Conservation (phyloP, 2,113 vertebrate species). For the human region DNA sequence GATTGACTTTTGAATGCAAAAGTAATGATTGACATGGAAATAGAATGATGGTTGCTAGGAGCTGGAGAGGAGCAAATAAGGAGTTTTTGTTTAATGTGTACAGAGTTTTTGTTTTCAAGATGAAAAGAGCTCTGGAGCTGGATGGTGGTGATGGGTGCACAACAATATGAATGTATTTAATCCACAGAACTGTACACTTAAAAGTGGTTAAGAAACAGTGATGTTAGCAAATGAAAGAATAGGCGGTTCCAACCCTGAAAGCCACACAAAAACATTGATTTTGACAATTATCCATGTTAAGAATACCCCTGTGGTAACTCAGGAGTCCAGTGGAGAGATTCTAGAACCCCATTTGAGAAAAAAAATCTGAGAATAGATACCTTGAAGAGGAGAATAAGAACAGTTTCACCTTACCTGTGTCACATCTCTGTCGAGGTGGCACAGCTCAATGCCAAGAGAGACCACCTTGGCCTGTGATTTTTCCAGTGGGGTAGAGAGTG, state of each 20-base stretch:
- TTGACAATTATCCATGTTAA: background rate
- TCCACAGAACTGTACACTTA: background rate
- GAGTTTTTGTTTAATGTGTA: background rate
- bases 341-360: background rate
- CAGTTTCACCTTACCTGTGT: background rate
- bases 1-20: slow-evolving; percentile 18
- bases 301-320: background rate
- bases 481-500: background rate
- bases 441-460: background rate
- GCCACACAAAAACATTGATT: background rate
- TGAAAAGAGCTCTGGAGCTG: background rate
- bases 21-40: background rate
- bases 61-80: background rate
- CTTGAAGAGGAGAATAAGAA: background rate
- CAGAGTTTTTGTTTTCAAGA: background rate
- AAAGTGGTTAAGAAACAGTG: background rate
- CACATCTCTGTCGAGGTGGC: background rate
- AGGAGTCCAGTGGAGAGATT: background rate
- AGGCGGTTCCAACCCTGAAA: no score
- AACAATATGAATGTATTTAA: background rate
- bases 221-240: background rate
- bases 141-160: background rate
- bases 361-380: background rate
- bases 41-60: background rate
- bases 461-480: background rate